These are phyloP conservation scores for Salticus scenicus DNA, from an alignment of 2,888 invertebrate species.

Conservation along the genomic window DNA sequence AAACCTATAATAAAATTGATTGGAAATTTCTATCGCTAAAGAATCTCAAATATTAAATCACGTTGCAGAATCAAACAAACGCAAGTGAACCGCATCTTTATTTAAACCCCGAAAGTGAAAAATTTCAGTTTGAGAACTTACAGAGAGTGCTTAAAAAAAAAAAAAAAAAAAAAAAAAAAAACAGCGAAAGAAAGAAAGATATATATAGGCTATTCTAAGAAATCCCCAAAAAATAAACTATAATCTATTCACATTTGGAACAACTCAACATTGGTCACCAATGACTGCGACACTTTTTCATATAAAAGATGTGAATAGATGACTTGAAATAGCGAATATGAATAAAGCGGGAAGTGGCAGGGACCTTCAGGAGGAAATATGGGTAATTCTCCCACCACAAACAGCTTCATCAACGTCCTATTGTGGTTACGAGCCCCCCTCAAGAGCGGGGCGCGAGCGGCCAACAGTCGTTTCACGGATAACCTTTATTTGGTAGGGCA, in stretches of 20 bases:
- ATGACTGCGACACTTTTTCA: neutral
- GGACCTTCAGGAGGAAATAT: slow-evolving; percentile 32
- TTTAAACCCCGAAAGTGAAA: no score
- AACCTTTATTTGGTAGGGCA: slow-evolving; percentile 59
- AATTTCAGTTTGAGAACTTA: no score
- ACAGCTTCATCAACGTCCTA: slow-evolving; percentile 65
- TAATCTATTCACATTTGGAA: no score
- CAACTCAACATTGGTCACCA: neutral
- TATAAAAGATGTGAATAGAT: slow-evolving; percentile 21
- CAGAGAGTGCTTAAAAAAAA: no score
- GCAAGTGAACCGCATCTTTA: no score
- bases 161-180: neutral
- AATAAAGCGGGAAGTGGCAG: slow-evolving; percentile 47
- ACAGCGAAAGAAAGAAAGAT: neutral
- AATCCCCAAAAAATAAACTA: neutral
- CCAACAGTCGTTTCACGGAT: slow-evolving; percentile 61
- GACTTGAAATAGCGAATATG: slow-evolving; percentile 29
- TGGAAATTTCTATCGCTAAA: no score
- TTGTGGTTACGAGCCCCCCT: slow-evolving; percentile 36
- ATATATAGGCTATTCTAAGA: neutral
- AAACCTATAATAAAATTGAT: no score
- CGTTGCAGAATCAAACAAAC: no score
- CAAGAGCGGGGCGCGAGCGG: slow-evolving; percentile 46
- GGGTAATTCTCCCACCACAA: slow-evolving; percentile 64
- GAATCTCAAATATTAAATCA: no score